Evolutionary conservation across 2,888 invertebrate species (phyloP), one percentile per base, ranked within the genome.

Genomic region (Atherix ibis): DNA sequence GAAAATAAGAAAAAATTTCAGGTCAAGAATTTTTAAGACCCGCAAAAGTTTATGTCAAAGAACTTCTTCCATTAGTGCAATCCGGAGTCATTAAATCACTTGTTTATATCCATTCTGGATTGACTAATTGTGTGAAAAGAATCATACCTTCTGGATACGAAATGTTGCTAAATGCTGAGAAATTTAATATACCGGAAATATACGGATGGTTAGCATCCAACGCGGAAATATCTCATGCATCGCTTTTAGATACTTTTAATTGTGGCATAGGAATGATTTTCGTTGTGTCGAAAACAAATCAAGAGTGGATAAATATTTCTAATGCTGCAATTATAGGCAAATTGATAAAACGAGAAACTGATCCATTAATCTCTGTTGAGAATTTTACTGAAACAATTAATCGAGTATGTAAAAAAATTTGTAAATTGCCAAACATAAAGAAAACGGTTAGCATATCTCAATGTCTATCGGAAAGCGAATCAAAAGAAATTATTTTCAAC

Each of bases 91-190:
- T 95, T 2, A 91, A 91, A 53, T 88, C 79, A 0, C 68, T 89
- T 43, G 89, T 91, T 0, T 95, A 98, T 51, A 88, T 98, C 36
- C 92, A 89, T 0, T 91, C 92, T 0, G 95, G 97, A 0, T 64
- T 98, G 3, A 55, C 76, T 4, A 87, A 89, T 58, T 95, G 94
- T 53, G 75, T 95, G 31, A 80, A 83, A 0, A 68, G 95, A 40
- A 71, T 94, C 27, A 63, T 95, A 35, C 84, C 87, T 0, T 54
- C 68, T 0, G 63, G 67, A 6, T 58, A 79, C 16, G 70, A 68
- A 22, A 80, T 77, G 2, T 61, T 64, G 32, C 46, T 89, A 38
- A 76, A 88, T 54, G 83, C 84, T 15, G 61, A 58, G 2, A 71
- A 68, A 41, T 83, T 87, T 67, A 65, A 63, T 15, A 73, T 85